Conservation (phyloP, 2,113 vertebrate genomes). For the Circaetus gallicus region DNA sequence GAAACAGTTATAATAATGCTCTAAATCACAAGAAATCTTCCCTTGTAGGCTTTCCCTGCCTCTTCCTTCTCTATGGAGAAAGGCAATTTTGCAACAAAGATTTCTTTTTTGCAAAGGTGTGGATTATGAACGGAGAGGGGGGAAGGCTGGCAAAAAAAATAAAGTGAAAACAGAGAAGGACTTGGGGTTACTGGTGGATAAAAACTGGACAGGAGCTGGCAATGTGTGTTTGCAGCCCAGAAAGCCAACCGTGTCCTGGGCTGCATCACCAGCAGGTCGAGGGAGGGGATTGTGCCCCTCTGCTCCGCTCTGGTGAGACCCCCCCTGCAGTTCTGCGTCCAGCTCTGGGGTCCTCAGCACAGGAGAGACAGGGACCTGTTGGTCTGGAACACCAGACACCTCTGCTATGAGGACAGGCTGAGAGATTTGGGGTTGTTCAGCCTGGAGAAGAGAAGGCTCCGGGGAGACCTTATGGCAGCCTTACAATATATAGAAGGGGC, state of each 20-base stretch:
- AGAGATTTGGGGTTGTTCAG: neutral
- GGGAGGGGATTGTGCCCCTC: neutral
- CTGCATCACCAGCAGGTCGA: neutral
- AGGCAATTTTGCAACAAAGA: neutral
- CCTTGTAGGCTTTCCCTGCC: neutral
- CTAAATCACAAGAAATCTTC: neutral
- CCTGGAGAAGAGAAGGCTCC: neutral
- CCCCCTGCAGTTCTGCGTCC: neutral
- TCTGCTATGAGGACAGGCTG: accelerated
- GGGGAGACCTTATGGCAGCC: neutral
- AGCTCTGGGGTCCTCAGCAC: neutral
- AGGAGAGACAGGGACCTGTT: neutral
- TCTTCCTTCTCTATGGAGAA: neutral
- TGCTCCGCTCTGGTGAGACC: neutral
- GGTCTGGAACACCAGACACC: neutral
- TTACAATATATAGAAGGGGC: accelerated
- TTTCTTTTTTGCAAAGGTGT: neutral
- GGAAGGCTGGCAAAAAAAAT: neutral
- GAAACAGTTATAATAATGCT: neutral
- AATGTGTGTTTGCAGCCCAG: accelerated
- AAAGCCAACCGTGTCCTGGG: accelerated
- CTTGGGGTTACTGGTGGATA: neutral
- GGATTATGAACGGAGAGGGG: neutral
- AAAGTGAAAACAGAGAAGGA: neutral
- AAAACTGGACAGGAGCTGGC: accelerated